These are phyloP conservation scores for Muntiacus reevesi DNA, from an alignment of 2,113 vertebrate species.

Conservation along the genomic window DNA sequence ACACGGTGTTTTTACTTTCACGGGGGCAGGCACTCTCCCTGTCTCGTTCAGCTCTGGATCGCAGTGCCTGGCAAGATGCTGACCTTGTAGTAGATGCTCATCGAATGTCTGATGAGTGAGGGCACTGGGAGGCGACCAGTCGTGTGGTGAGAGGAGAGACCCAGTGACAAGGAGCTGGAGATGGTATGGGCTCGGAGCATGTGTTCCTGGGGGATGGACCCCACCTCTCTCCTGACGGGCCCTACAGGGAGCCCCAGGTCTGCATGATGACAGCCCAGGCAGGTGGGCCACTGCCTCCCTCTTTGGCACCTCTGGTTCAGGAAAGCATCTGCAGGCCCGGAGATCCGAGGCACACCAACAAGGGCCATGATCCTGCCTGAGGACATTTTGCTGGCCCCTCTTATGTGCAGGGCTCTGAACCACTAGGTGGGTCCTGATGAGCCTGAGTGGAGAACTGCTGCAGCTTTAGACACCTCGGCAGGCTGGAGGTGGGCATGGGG, in stretches of 20 bases:
- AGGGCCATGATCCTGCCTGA: neutral
- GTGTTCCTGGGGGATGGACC: neutral
- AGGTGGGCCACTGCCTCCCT: neutral
- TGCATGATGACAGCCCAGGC: rapidly evolving
- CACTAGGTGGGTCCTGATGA: neutral
- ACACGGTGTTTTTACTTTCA: neutral
- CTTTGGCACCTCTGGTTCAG: neutral
- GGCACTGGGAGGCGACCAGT: neutral
- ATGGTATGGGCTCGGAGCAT: too few species aligned
- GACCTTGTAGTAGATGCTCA: neutral
- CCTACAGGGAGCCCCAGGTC: neutral
- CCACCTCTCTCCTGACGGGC: rapidly evolving
- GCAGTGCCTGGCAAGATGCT: neutral
- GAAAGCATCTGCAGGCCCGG: neutral
- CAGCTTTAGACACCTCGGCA: neutral
- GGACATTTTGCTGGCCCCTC: neutral
- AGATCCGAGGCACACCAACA: rapidly evolving
- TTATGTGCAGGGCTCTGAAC: neutral
- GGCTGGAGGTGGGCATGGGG: neutral
- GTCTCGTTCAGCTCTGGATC: neutral
- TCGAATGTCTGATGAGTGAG: neutral
- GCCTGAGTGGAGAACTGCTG: rapidly evolving
- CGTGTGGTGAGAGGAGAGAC: neutral
- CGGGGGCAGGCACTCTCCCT: neutral
- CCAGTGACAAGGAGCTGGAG: neutral